These are phyloP conservation scores for Sphaeridia pumilis DNA, from an alignment of 2,888 invertebrate genomes.

Conservation along the genomic window DNA sequence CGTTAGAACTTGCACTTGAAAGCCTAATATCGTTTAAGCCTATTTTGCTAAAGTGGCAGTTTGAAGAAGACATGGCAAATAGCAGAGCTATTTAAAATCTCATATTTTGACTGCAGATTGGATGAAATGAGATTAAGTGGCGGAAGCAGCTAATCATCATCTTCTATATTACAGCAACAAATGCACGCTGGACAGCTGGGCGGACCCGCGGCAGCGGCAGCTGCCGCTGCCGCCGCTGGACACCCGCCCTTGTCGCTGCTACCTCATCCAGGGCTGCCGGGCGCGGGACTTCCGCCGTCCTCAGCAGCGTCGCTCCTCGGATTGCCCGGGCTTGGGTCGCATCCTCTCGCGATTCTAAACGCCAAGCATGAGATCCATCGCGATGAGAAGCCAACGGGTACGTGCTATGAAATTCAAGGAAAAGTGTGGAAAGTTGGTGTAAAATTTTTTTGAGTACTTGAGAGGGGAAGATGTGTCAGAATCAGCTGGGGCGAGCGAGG, in stretches of 20 bases:
- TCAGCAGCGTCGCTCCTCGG: conserved; percentile 45
- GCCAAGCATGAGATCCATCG: conserved; percentile 66
- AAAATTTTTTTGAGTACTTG: too few species aligned
- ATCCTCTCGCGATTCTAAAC: conserved; percentile 60
- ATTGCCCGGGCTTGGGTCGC: conserved; percentile 47
- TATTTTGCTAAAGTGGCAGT: too few species aligned
- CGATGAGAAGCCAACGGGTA: conserved; percentile 43
- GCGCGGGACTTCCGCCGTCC: conserved; percentile 43
- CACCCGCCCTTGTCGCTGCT: conserved; percentile 62
- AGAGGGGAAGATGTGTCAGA: too few species aligned
- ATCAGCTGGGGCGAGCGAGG: too few species aligned
- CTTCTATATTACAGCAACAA: conserved; percentile 58
- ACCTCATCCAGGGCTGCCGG: conserved; percentile 53
- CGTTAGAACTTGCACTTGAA: conserved; percentile 14
- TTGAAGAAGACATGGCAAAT: too few species aligned
- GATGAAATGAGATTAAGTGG: too few species aligned
- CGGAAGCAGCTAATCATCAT: too few species aligned
- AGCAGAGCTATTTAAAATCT: too few species aligned
- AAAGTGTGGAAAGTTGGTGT: too few species aligned
- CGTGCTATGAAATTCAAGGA: too few species aligned
- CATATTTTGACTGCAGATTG: too few species aligned
- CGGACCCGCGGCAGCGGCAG: conserved; percentile 43
- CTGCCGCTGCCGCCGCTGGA: conserved; percentile 37
- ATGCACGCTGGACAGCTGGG: conserved; percentile 83
- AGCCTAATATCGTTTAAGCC: neutral